phyloP scores from a whole-genome alignment of 2,113 vertebrate genomes.

The Periophthalmodon schlosseri region DNA sequence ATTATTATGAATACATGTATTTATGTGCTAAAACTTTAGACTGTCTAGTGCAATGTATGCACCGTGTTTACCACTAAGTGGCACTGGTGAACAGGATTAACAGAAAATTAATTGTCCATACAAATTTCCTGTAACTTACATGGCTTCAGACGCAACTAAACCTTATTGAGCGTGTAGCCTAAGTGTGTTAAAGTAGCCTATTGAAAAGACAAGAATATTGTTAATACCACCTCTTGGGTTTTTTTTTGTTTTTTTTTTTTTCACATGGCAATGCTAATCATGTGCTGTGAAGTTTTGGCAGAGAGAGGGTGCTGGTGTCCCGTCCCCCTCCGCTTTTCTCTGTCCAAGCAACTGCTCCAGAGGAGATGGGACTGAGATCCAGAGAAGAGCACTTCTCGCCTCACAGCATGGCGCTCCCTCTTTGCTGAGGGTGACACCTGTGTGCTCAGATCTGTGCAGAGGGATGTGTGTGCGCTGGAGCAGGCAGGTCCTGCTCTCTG shows the following conservation, averaged over 20 bases:
- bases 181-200: neutral
- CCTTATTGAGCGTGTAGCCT: neutral
- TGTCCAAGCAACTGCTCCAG: slow-evolving; percentile 57
- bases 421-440: slow-evolving; percentile 34
- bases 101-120: slow-evolving; percentile 1
- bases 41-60: neutral
- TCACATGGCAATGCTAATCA: neutral
- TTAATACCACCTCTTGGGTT: neutral
- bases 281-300: slow-evolving; percentile 19
- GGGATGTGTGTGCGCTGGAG: slow-evolving; percentile 61
- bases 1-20: too few relatives aligned
- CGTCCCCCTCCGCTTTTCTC: slow-evolving; percentile 52
- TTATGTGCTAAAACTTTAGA: neutral
- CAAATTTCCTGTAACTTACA: slow-evolving; percentile 3
- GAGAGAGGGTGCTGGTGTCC: slow-evolving; percentile 42
- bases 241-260: neutral
- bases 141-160: neutral
- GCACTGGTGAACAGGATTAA: slow-evolving; percentile 41
- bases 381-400: slow-evolving; percentile 35
- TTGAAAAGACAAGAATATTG: neutral
- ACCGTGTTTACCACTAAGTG: slow-evolving; percentile 59
- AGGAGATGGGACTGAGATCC: slow-evolving; percentile 63
- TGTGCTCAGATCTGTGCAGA: slow-evolving; percentile 9
- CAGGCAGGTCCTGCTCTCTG: slow-evolving; percentile 56
- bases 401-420: slow-evolving; percentile 23